Evolutionary conservation across 2,797 vertebrate species (phyloP), one percentile per base, ranked within the genome.

Genomic region (Myotis myotis): DNA sequence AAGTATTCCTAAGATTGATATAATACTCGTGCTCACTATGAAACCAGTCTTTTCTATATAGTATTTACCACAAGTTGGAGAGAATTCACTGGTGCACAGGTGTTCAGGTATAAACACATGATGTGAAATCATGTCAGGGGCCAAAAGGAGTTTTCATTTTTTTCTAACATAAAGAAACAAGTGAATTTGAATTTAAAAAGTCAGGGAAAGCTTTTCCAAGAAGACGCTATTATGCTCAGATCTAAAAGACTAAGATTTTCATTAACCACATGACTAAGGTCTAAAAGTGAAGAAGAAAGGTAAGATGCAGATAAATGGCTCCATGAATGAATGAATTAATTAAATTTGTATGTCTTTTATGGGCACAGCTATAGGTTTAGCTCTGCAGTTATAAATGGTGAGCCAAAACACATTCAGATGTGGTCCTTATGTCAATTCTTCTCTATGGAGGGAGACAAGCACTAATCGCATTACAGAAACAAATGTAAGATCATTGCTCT

Each of bases 31-130:
- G 49, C 38, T 4, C 13, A 82, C 17, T 28, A 51, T 57, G 70
- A 92, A 95, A 68, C n/a, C 22, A 70, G 11, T 86, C 22, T 90
- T 95, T 90, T 82, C 60, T 89, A 15, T 72, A 71, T n/a, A 80
- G 5, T 51, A 22, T 82, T 93, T 90, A 38, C 51, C 11, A 38
- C 38, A 90, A 33, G 30, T 82, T 82, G 49, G 64, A 16, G 60
- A 85, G 38, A 87, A 85, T 87, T 76, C 84, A 47, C 2, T 66
- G n/a, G 23, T 66, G 5, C 33, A 38, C 41, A 71, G 51, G 15
- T 75, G 17, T 30, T 80, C 25, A 91, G 33, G 23, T 84, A 15
- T 85, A 91, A 89, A 68, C 10, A 75, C 2, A 41, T 87, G 49
- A 81, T 62, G 36, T 72, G 30, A 81, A 92, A 76, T 87, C 20